Base-by-base conservation (phyloP, 1,140 invertebrate genomes). In the Eupristina koningsbergeri region DNA sequence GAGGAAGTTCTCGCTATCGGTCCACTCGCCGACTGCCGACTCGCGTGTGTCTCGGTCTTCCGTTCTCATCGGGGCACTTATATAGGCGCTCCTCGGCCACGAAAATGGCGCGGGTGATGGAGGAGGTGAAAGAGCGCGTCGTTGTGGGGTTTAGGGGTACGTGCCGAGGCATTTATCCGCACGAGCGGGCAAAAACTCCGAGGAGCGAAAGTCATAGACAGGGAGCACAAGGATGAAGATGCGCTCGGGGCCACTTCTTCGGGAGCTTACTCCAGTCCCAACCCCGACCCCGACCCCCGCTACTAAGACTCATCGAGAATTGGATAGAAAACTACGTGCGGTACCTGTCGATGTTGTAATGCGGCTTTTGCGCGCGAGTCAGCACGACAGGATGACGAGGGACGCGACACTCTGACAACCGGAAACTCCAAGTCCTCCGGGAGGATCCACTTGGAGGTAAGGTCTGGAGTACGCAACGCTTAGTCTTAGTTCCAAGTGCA, bases 1-100 rank as follows among this genome's bases (percentile, higher is more conserved):
- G 50, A 61, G 67, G 67, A 71, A 71, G 67, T 36, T 71, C 39
- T 71, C 67, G 67, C 47, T 64, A n/a, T n/a, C 64, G 53, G 79
- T 63, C 53, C 50, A 74, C 64, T 47, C 63, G 22, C 61, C 64
- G 63, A 80, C 78, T 80, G 22, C 61, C 64, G 63, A 80, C 78
- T 80, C 80, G 80, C 80, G 80, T 75, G 17, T 81, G 69, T n/a
- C 80, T 81, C 80, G 80, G 39, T 75, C 53, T 71, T 63, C 39
- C 36, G 80, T 17, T 41, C 50, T 15, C 71, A 75, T 75, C 80
- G 53, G 26, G 53, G 69, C 69, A 41, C 36, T 81, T 81, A 81
- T 81, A 81, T 81, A 75, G 45, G 61, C 50, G 75, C 22, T 26
- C 69, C 13, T 67, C 67, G 50, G 69, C 67, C 64, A 34, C 79